Base-by-base conservation (phyloP, 2,113 vertebrate genomes). In the Austrofundulus limnaeus region DNA sequence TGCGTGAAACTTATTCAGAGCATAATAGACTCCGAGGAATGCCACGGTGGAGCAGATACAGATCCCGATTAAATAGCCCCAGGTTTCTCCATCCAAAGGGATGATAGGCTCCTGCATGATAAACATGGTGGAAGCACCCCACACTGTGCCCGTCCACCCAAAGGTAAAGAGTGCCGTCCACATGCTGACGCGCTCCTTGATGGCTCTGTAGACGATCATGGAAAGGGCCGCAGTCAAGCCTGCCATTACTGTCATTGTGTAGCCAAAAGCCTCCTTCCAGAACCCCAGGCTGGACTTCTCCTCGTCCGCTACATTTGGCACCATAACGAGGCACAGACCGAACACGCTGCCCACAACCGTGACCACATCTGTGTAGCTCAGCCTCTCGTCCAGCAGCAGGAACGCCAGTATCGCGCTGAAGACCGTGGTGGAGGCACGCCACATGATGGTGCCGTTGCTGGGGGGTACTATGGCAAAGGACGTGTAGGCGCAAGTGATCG, bases 131-230 rank as follows among this genome's bases (percentile, higher is more conserved):
- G 95, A 98, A 0, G 92, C 88, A n/a, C 97, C 97, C 96, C 97
- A 99, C 31, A 94, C 87, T 0, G 94, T 97, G 83, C 97, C 96
- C 0, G 95, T 99, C 97, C 97, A 99, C 39, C 96, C 96, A 23
- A 99, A 99, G 38, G 96, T 99, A 87, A 99, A 98, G 15, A 98
- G 93, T 0, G 96, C 97, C 0, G 95, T 97, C 97, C 97, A 98
- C 96, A 99, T 98, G 91, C 96, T 98, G 77, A 98, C 92, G 1
- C 92, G 94, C 73, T 98, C 96, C 82, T 95, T 97, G 75, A 98
- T 96, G 81, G 96, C 96, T 62, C 96, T 93, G 70, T 99, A 99
- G 48, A 98, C 91, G 66, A 98, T 98, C 97, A 98, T 98, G 74
- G 97, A 96, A 56, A 98, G 94, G 58, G 97, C 96, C 0, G 95